Conservation (phyloP, 2,797 vertebrate species). For the Vireo griseus region DNA sequence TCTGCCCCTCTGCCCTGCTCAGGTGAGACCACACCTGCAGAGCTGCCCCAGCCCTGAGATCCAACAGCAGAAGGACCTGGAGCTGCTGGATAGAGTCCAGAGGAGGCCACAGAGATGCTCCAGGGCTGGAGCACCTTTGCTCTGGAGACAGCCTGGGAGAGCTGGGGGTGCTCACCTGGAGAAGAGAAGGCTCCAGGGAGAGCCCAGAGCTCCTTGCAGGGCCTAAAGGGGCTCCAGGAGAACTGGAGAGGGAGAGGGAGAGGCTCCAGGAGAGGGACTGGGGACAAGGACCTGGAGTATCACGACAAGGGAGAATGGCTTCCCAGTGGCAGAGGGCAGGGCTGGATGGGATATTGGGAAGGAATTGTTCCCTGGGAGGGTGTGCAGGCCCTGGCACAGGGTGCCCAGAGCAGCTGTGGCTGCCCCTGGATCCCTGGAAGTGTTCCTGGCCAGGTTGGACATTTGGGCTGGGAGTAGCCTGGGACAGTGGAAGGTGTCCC, state of each 20-base stretch:
- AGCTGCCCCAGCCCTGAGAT: neutral
- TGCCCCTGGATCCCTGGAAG: neutral
- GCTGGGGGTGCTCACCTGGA: neutral
- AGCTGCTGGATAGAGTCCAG: rapidly evolving
- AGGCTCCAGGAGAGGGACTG: neutral
- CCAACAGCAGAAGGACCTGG: rapidly evolving
- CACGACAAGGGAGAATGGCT: neutral
- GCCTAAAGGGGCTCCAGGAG: neutral
- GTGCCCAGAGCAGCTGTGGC: rapidly evolving
- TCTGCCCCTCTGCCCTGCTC: rapidly evolving
- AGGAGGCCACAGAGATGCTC: rapidly evolving
- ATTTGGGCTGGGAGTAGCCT: neutral
- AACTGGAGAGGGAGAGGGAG: neutral
- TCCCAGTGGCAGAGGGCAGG: rapidly evolving
- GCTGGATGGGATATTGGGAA: rapidly evolving
- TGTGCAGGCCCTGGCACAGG: neutral
- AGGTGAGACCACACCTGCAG: neutral
- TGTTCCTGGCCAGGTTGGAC: neutral
- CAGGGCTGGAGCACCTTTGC: neutral
- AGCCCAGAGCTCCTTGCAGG: rapidly evolving
- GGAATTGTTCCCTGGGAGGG: rapidly evolving
- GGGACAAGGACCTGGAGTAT: rapidly evolving
- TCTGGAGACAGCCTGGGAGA: neutral
- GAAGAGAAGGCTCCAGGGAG: rapidly evolving
- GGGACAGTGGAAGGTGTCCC: neutral